Conservation (phyloP, 2,888 invertebrate species). For the Clistopyga incitator region DNA sequence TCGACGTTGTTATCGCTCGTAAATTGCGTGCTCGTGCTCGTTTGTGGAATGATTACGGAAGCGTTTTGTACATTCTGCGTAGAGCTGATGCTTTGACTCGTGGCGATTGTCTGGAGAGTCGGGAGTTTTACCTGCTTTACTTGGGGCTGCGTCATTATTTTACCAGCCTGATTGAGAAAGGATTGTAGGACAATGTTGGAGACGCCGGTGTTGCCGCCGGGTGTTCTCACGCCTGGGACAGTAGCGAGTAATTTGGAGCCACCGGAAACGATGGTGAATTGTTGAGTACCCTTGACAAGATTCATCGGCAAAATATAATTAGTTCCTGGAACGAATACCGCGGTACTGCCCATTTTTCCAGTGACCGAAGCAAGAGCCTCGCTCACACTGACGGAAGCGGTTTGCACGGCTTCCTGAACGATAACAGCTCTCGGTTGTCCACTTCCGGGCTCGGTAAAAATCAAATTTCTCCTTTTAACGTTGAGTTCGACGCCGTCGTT, state of each 20-base stretch:
- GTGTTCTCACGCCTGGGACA: conserved; percentile 77
- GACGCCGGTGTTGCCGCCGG: conserved; percentile 82
- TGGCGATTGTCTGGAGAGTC: conserved; percentile 76
- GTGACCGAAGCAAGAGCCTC: conserved; percentile 88
- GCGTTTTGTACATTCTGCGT: conserved; percentile 71
- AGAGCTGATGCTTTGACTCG: conserved; percentile 70
- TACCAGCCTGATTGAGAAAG: conserved; percentile 88
- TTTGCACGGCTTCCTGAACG: conserved; percentile 81
- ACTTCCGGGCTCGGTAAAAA: conserved; percentile 79
- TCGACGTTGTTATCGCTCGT: conserved; percentile 65
- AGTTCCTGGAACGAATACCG: conserved; percentile 89
- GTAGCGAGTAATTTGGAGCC: conserved; percentile 86
- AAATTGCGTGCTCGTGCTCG: conserved; percentile 72
- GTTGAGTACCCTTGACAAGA: conserved; percentile 90
- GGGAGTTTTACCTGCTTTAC: conserved; percentile 81
- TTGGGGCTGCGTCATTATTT: conserved; percentile 80
- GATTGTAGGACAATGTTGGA: conserved; percentile 89
- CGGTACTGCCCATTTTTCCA: conserved; percentile 87
- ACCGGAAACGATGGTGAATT: conserved; percentile 90
- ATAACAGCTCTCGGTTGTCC: conserved; percentile 81
- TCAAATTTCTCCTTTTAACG: conserved; percentile 79
- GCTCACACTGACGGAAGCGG: conserved; percentile 84
- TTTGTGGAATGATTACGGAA: conserved; percentile 77
- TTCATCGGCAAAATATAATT: conserved; percentile 90
- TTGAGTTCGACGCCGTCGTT: conserved; percentile 79